These are phyloP conservation scores for Thalassarche chlororhynchos DNA, from an alignment of 2,113 vertebrate species.

Conservation along the genomic window DNA sequence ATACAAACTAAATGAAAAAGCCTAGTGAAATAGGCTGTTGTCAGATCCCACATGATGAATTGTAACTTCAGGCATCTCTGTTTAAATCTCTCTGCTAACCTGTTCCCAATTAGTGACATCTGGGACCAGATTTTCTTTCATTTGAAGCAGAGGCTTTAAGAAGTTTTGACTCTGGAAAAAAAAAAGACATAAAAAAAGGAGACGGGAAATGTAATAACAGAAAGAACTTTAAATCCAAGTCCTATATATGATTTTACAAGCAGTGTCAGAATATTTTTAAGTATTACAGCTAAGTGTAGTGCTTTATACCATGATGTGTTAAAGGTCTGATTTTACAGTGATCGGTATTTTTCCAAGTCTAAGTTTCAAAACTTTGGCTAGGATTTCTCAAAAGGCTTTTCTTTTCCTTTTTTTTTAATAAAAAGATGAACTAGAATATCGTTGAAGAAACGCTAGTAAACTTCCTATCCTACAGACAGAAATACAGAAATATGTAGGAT, in stretches of 20 bases:
- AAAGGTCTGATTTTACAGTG: neutral
- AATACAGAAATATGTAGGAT: neutral
- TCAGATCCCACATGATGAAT: slow-evolving; percentile 24
- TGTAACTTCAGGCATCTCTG: slow-evolving; percentile 29
- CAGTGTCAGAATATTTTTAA: neutral
- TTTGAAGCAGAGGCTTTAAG: slow-evolving; percentile 23
- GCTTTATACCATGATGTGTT: neutral
- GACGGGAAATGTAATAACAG: slow-evolving; percentile 18
- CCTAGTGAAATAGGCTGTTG: neutral
- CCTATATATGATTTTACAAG: neutral
- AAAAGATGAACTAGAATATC: neutral
- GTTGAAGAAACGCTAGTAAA: neutral
- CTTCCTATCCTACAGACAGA: neutral
- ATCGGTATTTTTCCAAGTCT: neutral
- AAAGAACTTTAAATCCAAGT: neutral
- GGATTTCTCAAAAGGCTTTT: neutral
- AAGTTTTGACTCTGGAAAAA: neutral
- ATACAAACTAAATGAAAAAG: slow-evolving; percentile 14
- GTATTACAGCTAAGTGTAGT: neutral
- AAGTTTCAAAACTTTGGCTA: neutral
- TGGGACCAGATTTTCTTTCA: slow-evolving; percentile 48
- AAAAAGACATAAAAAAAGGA: neutral
- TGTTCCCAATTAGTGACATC: slow-evolving; percentile 72
- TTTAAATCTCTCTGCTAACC: slow-evolving; percentile 23
- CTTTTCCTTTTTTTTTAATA: neutral